A percentile compares a stretch with the other conserved stretches of the same genome.
These are phyloP conservation scores for Pogonocichla stellata DNA, from an alignment of 2,113 vertebrate genomes.

Conservation along the genomic window DNA sequence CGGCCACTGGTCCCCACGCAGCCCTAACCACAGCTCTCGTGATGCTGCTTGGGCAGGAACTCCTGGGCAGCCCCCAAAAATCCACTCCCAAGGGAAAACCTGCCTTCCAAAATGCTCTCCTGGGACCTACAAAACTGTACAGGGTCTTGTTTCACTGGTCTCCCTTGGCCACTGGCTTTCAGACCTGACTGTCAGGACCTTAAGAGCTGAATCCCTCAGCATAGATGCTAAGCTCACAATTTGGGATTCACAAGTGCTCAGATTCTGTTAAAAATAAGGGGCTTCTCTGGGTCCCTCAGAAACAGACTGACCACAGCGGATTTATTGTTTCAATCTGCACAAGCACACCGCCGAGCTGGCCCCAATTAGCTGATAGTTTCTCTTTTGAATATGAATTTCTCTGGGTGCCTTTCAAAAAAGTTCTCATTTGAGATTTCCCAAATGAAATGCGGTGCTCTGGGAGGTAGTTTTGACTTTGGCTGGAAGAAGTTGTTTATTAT, in stretches of 20 bases:
- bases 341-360: not conserved
- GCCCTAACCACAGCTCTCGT: not conserved
- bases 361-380: not conserved
- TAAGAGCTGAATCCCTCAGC: not conserved
- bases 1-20: not conserved
- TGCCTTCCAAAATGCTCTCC: not conserved
- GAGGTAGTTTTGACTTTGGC: not conserved
- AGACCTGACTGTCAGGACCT: not conserved
- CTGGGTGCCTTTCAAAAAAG: not conserved
- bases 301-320: not conserved
- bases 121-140: not conserved
- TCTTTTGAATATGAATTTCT: not conserved
- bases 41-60: not conserved
- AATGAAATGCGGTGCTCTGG: not conserved
- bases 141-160: not conserved
- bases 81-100: not conserved
- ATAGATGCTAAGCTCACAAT: not conserved
- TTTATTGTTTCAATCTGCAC: accelerated
- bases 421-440: not conserved
- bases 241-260: not conserved
- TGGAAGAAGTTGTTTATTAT: not conserved
- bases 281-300: not conserved
- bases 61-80: not conserved
- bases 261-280: not conserved
- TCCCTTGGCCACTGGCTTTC: not conserved